phyloP scores from a whole-genome alignment of 2,888 invertebrate genomes.

The Halictus quadricinctus region DNA sequence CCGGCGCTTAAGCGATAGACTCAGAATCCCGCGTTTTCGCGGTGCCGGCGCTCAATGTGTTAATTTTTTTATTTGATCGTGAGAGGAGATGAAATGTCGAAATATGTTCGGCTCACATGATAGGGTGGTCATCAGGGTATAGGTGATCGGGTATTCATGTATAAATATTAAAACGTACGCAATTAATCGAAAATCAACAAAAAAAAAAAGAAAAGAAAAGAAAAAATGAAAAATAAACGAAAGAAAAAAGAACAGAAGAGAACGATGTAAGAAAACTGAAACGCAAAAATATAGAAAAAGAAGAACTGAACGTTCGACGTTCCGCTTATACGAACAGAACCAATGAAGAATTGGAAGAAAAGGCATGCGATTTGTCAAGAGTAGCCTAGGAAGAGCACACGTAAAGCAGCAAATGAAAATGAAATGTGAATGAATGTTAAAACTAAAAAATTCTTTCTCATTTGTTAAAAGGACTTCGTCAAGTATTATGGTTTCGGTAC shows the following conservation, averaged over 20 bases:
- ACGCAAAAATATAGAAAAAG: slow-evolving; percentile 29
- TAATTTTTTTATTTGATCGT: not conserved
- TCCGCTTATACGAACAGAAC: slow-evolving; percentile 30
- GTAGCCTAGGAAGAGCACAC: slow-evolving; percentile 76
- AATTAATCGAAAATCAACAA: slow-evolving; percentile 32
- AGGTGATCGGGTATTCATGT: slow-evolving; percentile 75
- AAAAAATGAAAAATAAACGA: slow-evolving; percentile 20
- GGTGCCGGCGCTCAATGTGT: too few relatives aligned
- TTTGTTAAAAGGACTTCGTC: slow-evolving; percentile 77
- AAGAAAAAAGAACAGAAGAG: not conserved
- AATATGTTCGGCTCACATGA: slow-evolving; percentile 74
- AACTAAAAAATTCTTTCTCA: slow-evolving; percentile 75
- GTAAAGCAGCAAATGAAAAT: slow-evolving; percentile 82
- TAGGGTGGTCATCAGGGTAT: slow-evolving; percentile 71
- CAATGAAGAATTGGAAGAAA: slow-evolving; percentile 35
- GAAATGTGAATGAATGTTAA: slow-evolving; percentile 79
- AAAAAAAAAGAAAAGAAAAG: slow-evolving; percentile 30
- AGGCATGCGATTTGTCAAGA: slow-evolving; percentile 63
- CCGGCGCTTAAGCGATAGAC: too few relatives aligned
- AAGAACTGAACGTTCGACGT: slow-evolving; percentile 60
- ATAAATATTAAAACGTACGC: slow-evolving; percentile 71
- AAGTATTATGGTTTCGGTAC: slow-evolving; percentile 74
- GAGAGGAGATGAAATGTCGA: slow-evolving; percentile 68
- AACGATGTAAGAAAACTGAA: slow-evolving; percentile 39
- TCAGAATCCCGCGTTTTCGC: too few relatives aligned